Percentiles rank a stretch among this genome's conserved stretches.
phyloP scores from a whole-genome alignment of 2,888 invertebrate species.

The Invenusta paracnida region DNA sequence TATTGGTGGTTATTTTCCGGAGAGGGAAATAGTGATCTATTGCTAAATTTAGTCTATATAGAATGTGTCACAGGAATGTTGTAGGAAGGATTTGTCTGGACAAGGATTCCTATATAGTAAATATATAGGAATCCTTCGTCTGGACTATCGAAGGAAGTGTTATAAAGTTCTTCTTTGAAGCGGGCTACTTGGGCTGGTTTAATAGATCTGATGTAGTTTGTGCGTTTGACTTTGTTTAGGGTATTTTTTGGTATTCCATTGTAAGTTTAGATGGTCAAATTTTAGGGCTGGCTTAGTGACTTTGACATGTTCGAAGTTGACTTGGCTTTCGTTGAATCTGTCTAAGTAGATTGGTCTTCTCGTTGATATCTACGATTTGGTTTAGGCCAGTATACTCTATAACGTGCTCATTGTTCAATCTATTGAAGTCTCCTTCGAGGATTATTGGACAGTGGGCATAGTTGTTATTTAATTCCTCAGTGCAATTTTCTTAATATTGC shows the following conservation, averaged over 20 bases:
- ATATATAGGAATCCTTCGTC: too few relatives aligned
- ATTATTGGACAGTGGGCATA: background rate
- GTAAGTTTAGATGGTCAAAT: constrained; percentile 10
- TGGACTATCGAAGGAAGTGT: background rate
- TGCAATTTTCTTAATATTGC: background rate
- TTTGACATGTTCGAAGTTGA: background rate
- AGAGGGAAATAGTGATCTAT: background rate
- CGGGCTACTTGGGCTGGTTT: background rate
- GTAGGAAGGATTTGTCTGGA: background rate
- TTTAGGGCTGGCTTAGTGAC: background rate
- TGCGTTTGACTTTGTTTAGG: background rate
- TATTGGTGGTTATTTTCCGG: background rate
- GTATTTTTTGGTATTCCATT: constrained; percentile 5
- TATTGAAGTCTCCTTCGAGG: background rate
- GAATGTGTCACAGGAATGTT: background rate
- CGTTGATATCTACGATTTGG: background rate
- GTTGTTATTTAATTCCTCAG: background rate
- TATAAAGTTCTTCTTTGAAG: background rate
- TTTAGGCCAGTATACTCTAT: background rate
- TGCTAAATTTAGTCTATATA: background rate
- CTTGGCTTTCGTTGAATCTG: background rate
- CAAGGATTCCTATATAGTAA: too few relatives aligned
- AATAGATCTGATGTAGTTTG: constrained; percentile 17
- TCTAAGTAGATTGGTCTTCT: background rate
- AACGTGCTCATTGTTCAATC: background rate